Percentiles rank a stretch among this genome's conserved stretches.
Evolutionary conservation across 2,797 vertebrate genomes (phyloP).

Genomic region (Strix occidentalis): DNA sequence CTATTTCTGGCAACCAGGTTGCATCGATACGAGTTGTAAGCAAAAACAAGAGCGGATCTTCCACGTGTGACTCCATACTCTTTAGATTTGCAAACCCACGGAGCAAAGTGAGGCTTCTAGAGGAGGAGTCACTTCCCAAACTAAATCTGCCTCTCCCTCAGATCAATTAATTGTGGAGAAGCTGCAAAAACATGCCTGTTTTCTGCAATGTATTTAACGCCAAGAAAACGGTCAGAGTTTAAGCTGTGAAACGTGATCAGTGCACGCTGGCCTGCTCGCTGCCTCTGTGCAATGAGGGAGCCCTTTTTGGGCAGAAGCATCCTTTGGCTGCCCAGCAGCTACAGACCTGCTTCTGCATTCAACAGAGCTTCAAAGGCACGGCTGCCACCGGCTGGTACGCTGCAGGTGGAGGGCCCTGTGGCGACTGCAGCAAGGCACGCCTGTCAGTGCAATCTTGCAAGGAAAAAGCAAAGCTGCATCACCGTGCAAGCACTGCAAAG

Average conservation of each 20-base stretch:
- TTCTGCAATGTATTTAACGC: background rate
- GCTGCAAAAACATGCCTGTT: background rate
- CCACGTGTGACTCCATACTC: accelerated
- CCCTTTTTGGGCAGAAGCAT: background rate
- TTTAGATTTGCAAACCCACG: background rate
- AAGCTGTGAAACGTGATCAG: background rate
- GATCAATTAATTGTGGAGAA: background rate
- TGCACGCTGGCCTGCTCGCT: background rate
- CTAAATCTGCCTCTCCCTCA: background rate
- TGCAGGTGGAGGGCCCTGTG: background rate
- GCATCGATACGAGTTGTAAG: background rate
- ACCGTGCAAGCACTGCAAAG: background rate
- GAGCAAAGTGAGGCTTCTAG: background rate
- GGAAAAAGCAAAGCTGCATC: background rate
- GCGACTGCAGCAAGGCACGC: accelerated
- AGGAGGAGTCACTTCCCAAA: background rate
- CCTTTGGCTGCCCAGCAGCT: background rate
- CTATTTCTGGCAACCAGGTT: background rate
- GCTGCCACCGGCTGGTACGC: background rate
- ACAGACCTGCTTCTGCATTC: background rate
- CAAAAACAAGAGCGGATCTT: background rate
- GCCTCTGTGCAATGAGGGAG: background rate
- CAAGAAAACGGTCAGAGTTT: background rate
- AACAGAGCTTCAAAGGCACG: background rate
- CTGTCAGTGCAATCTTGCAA: background rate